These are phyloP conservation scores for Papilio polytes DNA, from an alignment of 1,140 invertebrate species.

Conservation along the genomic window DNA sequence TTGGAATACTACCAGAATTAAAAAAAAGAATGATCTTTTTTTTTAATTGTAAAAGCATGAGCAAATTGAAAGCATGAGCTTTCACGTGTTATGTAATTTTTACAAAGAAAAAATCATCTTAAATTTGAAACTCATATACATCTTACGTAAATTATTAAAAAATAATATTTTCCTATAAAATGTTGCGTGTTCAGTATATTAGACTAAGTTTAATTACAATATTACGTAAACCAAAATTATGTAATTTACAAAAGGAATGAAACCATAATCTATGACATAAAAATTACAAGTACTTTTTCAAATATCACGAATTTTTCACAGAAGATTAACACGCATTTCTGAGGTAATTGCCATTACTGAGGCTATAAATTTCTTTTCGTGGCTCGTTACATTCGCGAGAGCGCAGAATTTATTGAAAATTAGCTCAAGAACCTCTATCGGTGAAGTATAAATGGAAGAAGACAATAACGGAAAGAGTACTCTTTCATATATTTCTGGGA, in stretches of 20 bases:
- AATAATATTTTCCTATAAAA: background rate
- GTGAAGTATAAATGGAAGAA: slow-evolving; percentile 46
- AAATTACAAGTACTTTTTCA: slow-evolving; percentile 55
- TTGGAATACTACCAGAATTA: background rate
- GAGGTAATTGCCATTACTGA: slow-evolving; percentile 79
- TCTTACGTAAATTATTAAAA: background rate
- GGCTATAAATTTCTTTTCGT: slow-evolving; percentile 77
- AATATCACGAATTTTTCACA: slow-evolving; percentile 65
- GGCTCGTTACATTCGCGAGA: slow-evolving; percentile 77
- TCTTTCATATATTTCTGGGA: background rate
- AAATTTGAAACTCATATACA: no score
- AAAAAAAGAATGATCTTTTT: no score
- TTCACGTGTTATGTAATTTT: no score
- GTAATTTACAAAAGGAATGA: background rate
- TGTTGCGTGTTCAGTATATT: background rate
- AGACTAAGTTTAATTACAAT: background rate
- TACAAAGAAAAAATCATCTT: no score
- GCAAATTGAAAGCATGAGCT: no score
- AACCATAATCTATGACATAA: slow-evolving; percentile 38
- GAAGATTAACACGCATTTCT: slow-evolving; percentile 82
- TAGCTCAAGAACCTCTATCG: slow-evolving; percentile 59
- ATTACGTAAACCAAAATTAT: background rate
- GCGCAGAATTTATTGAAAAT: slow-evolving; percentile 80
- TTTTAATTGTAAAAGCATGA: no score
- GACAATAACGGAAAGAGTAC: slow-evolving; percentile 15